Evolutionary conservation across 1,140 invertebrate genomes (phyloP).

Genomic region (Heliothis subflexa): DNA sequence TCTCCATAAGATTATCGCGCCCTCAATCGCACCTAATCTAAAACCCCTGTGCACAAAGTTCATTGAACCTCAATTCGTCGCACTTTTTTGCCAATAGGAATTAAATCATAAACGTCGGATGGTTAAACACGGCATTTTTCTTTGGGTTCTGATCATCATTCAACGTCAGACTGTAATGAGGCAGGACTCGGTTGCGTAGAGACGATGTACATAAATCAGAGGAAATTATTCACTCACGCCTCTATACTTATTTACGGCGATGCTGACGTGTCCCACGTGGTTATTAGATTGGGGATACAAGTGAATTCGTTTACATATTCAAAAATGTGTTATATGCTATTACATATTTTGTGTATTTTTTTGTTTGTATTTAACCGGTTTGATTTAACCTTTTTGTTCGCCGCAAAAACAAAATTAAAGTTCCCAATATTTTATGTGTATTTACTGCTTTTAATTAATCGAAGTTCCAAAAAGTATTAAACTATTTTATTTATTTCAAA

Average conservation of each 20-base stretch:
- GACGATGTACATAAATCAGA: conserved; percentile 76
- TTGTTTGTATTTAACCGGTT: too few relatives aligned
- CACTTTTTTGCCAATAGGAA: conserved; percentile 66
- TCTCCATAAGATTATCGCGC: conserved; percentile 19
- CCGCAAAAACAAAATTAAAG: too few relatives aligned
- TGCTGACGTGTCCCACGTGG: conserved; percentile 35
- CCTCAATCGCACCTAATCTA: conserved; percentile 1
- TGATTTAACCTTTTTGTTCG: too few relatives aligned
- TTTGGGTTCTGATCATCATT: conserved; percentile 71
- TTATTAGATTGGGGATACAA: not conserved
- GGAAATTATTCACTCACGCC: conserved; percentile 76
- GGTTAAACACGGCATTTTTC: conserved; percentile 74
- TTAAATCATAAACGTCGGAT: conserved; percentile 73
- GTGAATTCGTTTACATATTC: not conserved
- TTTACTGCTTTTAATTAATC: too few relatives aligned
- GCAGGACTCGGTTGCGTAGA: conserved; percentile 69
- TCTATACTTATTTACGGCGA: conserved; percentile 58
- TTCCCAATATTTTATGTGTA: too few relatives aligned
- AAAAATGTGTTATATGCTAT: not conserved
- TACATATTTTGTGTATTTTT: too few relatives aligned
- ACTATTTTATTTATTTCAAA: too few relatives aligned
- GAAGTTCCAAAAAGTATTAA: too few relatives aligned
- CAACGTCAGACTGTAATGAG: conserved; percentile 80
- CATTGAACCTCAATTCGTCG: conserved; percentile 58
- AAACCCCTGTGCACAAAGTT: conserved; percentile 36